A percentile compares a stretch with the other conserved stretches of the same genome.
Evolutionary conservation across 2,797 vertebrate genomes (phyloP).

Genomic region (Falco novaeseelandiae): DNA sequence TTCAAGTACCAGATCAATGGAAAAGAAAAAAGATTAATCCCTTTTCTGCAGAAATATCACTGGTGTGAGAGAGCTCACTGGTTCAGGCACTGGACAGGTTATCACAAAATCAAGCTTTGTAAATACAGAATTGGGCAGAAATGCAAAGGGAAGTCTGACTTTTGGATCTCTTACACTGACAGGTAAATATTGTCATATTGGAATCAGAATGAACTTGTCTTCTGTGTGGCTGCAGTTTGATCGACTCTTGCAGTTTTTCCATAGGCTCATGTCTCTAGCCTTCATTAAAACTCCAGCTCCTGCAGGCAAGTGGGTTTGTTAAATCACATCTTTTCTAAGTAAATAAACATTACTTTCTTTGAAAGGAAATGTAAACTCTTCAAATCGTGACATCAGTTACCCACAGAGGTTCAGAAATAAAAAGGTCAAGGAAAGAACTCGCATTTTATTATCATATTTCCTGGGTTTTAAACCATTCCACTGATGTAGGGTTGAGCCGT

Average conservation of each 20-base stretch:
- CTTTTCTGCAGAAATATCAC: background rate
- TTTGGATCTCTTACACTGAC: background rate
- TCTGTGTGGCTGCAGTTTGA: background rate
- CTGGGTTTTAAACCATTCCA: background rate
- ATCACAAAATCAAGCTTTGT: background rate
- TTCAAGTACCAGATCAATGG: constrained; percentile 43
- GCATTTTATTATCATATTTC: background rate
- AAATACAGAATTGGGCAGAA: constrained; percentile 23
- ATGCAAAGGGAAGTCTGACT: background rate
- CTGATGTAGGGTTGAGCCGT: background rate
- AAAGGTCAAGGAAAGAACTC: background rate
- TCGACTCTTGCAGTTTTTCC: background rate
- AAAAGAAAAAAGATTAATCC: background rate
- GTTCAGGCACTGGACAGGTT: background rate
- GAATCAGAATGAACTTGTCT: background rate
- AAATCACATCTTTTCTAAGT: background rate
- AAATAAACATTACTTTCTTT: background rate
- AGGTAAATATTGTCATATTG: background rate
- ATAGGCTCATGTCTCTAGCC: background rate
- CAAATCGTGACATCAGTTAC: background rate
- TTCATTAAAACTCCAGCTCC: background rate
- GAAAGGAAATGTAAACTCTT: background rate
- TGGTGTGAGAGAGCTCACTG: background rate
- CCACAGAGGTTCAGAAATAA: background rate
- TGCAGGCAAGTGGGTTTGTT: background rate